phyloP scores from a whole-genome alignment of 2,113 vertebrate species.

The Bolborhynchus lineola region DNA sequence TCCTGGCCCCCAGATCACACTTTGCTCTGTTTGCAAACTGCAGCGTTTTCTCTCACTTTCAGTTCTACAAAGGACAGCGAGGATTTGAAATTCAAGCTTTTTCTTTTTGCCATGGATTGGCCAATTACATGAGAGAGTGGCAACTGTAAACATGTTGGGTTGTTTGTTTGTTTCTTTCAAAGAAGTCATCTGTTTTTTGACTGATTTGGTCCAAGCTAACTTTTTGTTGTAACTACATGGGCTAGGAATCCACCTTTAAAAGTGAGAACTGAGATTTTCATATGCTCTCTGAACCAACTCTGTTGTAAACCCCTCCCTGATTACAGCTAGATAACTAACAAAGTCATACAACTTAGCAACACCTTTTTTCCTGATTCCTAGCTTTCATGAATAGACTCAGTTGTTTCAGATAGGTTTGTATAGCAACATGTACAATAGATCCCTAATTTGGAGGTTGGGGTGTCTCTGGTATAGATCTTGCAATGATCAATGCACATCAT shows the following conservation, averaged over 20 bases:
- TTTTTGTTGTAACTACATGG: background rate
- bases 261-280: background rate
- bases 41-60: background rate
- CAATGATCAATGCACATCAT: background rate
- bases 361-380: background rate
- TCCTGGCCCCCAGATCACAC: background rate
- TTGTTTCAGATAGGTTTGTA: background rate
- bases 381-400: background rate
- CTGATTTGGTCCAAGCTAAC: background rate
- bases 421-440: background rate
- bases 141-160: background rate
- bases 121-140: background rate
- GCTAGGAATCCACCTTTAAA: accelerated
- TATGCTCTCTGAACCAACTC: background rate
- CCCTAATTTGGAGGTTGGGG: background rate
- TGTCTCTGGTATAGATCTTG: background rate
- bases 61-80: background rate
- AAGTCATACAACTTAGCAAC: background rate
- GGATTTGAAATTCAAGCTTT: constrained; percentile 24
- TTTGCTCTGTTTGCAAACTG: background rate
- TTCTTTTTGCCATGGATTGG: background rate
- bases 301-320: background rate
- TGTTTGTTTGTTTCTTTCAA: background rate
- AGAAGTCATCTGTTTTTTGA: background rate
- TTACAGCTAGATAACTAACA: background rate